phyloP scores from a whole-genome alignment of 2,888 invertebrate species.

The Aleiodes alternator region DNA sequence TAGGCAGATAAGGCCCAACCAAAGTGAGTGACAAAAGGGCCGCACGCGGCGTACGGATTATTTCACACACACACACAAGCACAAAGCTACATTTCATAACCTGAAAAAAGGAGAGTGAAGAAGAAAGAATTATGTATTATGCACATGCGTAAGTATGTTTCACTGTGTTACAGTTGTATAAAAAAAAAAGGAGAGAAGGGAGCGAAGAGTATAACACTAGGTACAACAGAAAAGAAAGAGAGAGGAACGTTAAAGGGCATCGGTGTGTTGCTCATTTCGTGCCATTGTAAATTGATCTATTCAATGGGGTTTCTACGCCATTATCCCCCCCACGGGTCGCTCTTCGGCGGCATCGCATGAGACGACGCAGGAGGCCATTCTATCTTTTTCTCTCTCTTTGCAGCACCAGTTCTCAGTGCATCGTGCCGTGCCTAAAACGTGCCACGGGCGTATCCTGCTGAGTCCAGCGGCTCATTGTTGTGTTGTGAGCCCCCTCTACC shows the following conservation, averaged over 20 bases:
- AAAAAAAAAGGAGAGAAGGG: constrained; percentile 10
- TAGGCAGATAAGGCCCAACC: constrained; percentile 47
- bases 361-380: constrained; percentile 54
- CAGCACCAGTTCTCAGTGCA: constrained; percentile 49
- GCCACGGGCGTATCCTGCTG: constrained; percentile 68
- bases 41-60: constrained; percentile 67
- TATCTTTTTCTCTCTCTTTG: constrained; percentile 14
- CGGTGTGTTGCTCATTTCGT: constrained; percentile 72
- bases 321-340: constrained; percentile 69
- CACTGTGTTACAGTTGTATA: background rate
- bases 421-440: constrained; percentile 61
- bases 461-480: constrained; percentile 68
- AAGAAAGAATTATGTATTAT: constrained; percentile 9
- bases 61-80: constrained; percentile 52
- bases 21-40: constrained; percentile 59
- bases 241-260: constrained; percentile 44
- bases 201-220: constrained; percentile 30
- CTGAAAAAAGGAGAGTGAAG: constrained; percentile 4
- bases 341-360: constrained; percentile 41
- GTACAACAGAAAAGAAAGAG: constrained; percentile 49
- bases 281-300: constrained; percentile 76
- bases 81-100: background rate
- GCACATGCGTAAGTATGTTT: constrained; percentile 25
- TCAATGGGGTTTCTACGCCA: constrained; percentile 71
- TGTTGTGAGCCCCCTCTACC: constrained; percentile 53